These are phyloP conservation scores for Bombus vancouverensis DNA, from an alignment of 1,140 invertebrate species.

Conservation along the genomic window DNA sequence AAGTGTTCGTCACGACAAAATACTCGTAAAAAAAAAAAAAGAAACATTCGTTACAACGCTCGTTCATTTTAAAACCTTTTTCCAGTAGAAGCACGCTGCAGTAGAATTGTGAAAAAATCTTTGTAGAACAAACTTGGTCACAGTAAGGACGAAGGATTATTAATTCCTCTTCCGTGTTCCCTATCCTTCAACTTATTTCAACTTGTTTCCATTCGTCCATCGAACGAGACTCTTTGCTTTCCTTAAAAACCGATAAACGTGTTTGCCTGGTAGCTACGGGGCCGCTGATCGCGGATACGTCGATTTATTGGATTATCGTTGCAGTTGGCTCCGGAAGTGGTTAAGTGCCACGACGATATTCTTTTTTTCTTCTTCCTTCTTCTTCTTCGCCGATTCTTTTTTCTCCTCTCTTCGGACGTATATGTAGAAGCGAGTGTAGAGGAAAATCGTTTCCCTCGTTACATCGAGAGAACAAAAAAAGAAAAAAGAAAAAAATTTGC, in stretches of 20 bases:
- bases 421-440: background rate
- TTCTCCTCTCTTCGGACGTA: too few species aligned
- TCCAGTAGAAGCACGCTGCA: too few species aligned
- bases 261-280: slow-evolving; percentile 47
- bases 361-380: background rate
- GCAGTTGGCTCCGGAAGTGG: slow-evolving; percentile 44
- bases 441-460: slow-evolving; percentile 12
- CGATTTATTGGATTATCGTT: slow-evolving; percentile 48
- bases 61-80: too few species aligned
- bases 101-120: background rate
- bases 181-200: background rate
- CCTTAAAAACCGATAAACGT: slow-evolving; percentile 64
- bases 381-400: background rate
- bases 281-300: slow-evolving; percentile 51
- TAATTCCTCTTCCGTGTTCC: background rate
- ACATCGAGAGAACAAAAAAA: background rate
- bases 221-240: background rate
- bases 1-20: too few species aligned
- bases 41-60: too few species aligned
- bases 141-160: background rate
- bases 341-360: slow-evolving; percentile 28
- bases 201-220: background rate
- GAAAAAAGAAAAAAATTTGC: background rate
- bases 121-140: background rate
- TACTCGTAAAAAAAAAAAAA: too few species aligned